These are phyloP conservation scores for Drosophila longiperda DNA, from an alignment of 2,888 invertebrate species.

Conservation along the genomic window DNA sequence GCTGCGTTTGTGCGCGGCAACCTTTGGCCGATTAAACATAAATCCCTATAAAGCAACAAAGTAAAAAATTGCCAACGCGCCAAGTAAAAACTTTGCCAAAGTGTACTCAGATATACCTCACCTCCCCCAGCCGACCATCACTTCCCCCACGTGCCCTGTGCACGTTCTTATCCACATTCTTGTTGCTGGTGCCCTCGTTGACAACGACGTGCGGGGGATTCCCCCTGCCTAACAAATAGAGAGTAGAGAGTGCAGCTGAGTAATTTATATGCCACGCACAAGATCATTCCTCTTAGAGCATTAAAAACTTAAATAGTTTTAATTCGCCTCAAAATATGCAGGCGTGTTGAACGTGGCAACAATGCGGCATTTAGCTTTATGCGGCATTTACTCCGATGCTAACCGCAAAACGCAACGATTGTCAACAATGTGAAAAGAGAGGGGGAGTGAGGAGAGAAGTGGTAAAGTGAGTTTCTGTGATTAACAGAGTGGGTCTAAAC, in stretches of 20 bases:
- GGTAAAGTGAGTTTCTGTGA: background rate
- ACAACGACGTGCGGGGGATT: conserved; percentile 62
- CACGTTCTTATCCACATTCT: conserved; percentile 56
- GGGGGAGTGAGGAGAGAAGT: background rate
- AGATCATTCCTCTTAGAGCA: conserved; percentile 77
- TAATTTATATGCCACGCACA: conserved; percentile 78
- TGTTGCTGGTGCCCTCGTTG: conserved; percentile 47
- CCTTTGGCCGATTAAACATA: conserved; percentile 80
- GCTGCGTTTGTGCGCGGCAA: conserved; percentile 59
- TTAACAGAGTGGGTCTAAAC: background rate
- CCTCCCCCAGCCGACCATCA: background rate
- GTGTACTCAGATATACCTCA: conserved; percentile 66
- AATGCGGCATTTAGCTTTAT: conserved; percentile 28
- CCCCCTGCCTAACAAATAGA: background rate
- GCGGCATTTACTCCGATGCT: conserved; percentile 55
- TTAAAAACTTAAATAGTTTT: conserved; percentile 82
- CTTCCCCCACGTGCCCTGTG: background rate
- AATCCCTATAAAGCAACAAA: conserved; percentile 79
- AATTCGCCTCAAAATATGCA: conserved; percentile 73
- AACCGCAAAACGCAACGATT: conserved; percentile 11
- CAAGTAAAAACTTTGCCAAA: conserved; percentile 77
- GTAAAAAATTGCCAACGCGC: conserved; percentile 79
- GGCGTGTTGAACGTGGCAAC: conserved; percentile 29
- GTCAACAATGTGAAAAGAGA: background rate
- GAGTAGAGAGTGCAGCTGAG: conserved; percentile 33